Evolutionary conservation across 2,797 vertebrate species (phyloP).

Genomic region (Sebastolobus altivelis): DNA sequence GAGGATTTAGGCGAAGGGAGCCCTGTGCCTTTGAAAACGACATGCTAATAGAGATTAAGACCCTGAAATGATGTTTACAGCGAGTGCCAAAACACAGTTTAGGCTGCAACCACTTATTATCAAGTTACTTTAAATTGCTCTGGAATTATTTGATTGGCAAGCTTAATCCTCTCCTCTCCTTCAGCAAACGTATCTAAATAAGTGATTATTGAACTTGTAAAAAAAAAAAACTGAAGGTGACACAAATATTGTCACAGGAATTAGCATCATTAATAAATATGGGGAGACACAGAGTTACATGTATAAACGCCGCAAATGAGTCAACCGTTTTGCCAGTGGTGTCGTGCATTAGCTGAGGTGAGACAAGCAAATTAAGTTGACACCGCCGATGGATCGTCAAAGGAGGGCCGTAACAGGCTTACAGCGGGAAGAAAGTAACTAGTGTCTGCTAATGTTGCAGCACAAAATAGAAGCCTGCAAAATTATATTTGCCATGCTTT

Average conservation of each 20-base stretch:
- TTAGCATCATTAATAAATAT: slow-evolving; percentile 39
- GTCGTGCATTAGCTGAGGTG: slow-evolving; percentile 36
- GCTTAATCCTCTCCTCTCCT: slow-evolving; percentile 48
- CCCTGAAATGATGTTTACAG: slow-evolving; percentile 44
- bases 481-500: slow-evolving; percentile 38
- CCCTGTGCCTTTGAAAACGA: slow-evolving; percentile 22
- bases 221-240: slow-evolving; percentile 11
- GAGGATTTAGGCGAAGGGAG: slow-evolving; percentile 46
- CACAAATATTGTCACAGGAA: slow-evolving; percentile 23
- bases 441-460: slow-evolving; percentile 31
- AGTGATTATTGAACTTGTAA: slow-evolving; percentile 1
- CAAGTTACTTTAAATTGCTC: slow-evolving; percentile 17
- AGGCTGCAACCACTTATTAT: slow-evolving; percentile 32
- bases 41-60: slow-evolving; percentile 53
- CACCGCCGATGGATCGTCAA: slow-evolving; percentile 31
- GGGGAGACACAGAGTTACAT: slow-evolving; percentile 34
- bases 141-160: slow-evolving; percentile 33
- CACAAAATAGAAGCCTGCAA: slow-evolving; percentile 47
- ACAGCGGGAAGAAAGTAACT: slow-evolving; percentile 44
- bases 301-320: slow-evolving; percentile 14
- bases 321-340: slow-evolving; percentile 21
- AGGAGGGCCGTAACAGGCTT: slow-evolving; percentile 50
- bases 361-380: slow-evolving; percentile 56
- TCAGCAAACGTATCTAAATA: slow-evolving; percentile 31
- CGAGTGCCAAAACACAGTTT: slow-evolving; percentile 35